phyloP scores from a whole-genome alignment of 2,113 vertebrate genomes.

The Dicrurus megarhynchus region DNA sequence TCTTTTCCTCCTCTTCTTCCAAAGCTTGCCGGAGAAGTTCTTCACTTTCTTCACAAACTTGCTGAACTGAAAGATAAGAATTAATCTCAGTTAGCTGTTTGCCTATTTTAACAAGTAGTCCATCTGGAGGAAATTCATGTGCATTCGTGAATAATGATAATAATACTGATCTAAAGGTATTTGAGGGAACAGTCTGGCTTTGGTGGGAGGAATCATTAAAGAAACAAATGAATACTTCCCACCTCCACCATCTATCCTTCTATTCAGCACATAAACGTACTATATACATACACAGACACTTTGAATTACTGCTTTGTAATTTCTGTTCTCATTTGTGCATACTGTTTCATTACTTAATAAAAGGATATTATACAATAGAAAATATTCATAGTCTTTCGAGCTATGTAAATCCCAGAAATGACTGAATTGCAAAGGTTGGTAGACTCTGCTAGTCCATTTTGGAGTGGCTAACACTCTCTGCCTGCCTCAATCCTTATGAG shows the following conservation, averaged over 20 bases:
- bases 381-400: not conserved
- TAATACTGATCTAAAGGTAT: slow-evolving; percentile 13
- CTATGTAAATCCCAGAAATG: not conserved
- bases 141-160: not conserved
- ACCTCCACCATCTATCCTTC: not conserved
- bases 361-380: not conserved
- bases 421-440: not conserved
- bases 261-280: not conserved
- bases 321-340: not conserved
- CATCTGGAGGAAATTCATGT: slow-evolving; percentile 18
- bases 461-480: not conserved
- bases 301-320: not conserved
- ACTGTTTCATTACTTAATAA: not conserved
- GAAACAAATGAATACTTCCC: slow-evolving; percentile 27
- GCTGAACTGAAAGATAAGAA: slow-evolving; percentile 76
- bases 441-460: not conserved
- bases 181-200: slow-evolving; percentile 29
- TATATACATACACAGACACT: not conserved
- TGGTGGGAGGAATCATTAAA: slow-evolving; percentile 27
- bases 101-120: slow-evolving; percentile 11
- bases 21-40: slow-evolving; percentile 76
- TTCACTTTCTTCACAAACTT: slow-evolving; percentile 79
- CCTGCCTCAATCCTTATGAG: not conserved
- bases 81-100: not conserved
- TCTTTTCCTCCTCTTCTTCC: slow-evolving; percentile 76